Percentiles rank a stretch among this genome's conserved stretches.
Conservation (phyloP, 2,888 invertebrate genomes). For the Spatulosminthurus flaviceps region DNA sequence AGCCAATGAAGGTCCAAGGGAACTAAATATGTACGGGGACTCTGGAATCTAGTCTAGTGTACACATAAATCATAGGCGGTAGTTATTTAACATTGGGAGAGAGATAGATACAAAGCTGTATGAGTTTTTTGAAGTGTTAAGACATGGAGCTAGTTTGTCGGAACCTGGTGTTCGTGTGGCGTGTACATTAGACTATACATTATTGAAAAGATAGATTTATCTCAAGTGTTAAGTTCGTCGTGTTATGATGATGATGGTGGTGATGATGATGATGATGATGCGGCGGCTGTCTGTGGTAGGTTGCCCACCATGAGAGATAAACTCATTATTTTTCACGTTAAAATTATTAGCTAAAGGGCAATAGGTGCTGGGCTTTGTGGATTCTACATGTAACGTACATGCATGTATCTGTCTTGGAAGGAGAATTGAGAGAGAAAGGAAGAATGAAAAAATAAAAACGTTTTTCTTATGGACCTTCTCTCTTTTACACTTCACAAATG, state of each 20-base stretch:
- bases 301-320: slow-evolving; percentile 63
- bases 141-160: slow-evolving; percentile 30
- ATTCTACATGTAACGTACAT: too few species aligned
- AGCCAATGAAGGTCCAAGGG: not conserved
- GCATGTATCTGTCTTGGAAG: not conserved
- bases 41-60: too few species aligned
- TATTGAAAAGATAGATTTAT: slow-evolving; percentile 11
- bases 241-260: slow-evolving; percentile 41
- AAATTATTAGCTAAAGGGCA: slow-evolving; percentile 64
- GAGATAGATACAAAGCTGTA: not conserved
- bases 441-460: too few species aligned
- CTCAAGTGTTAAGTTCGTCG: slow-evolving; percentile 33
- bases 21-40: too few species aligned
- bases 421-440: not conserved
- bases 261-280: slow-evolving; percentile 42
- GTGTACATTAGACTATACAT: slow-evolving; percentile 24
- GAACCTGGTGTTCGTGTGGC: slow-evolving; percentile 32
- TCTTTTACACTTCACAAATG: too few species aligned
- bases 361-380: slow-evolving; percentile 57
- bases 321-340: slow-evolving; percentile 64
- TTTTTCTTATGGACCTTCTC: too few species aligned
- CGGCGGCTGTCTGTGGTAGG: slow-evolving; percentile 62
- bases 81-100: too few species aligned
- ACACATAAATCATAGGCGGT: too few species aligned
- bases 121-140: not conserved